Conservation (phyloP, 2,888 invertebrate species). For the Drosophila formosana region DNA sequence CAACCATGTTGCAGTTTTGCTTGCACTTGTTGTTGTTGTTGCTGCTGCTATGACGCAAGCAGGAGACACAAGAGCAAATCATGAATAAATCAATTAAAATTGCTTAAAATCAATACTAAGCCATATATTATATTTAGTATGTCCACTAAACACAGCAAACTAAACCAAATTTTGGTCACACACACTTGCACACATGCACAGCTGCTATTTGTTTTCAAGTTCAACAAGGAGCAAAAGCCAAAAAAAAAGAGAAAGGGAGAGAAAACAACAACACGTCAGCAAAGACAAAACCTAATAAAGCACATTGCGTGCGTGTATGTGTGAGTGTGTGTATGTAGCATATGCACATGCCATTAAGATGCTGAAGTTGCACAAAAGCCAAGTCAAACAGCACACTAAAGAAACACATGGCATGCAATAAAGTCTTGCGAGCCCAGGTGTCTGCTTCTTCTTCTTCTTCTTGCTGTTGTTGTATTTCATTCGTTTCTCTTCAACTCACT, state of each 20-base stretch:
- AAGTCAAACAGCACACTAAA: conserved; percentile 46
- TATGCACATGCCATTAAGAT: conserved; percentile 54
- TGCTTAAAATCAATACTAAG: neutral
- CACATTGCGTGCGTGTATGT: conserved; percentile 6
- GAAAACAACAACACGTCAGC: conserved; percentile 39
- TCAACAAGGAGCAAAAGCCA: conserved; percentile 48
- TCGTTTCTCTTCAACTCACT: conserved; percentile 22
- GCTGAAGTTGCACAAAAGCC: conserved; percentile 66
- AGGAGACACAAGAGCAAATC: conserved; percentile 13
- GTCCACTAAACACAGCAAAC: conserved; percentile 8
- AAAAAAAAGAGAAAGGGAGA: neutral
- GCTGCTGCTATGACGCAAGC: conserved; percentile 47
- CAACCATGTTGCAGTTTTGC: conserved; percentile 8
- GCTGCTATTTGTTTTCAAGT: conserved; percentile 54
- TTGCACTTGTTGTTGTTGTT: conserved; percentile 2
- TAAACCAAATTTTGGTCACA: conserved; percentile 6
- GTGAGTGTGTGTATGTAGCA: conserved; percentile 12
- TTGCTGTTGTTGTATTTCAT: conserved; percentile 25
- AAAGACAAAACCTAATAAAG: conserved; percentile 28
- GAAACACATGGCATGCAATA: conserved; percentile 57
- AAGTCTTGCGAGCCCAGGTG: conserved; percentile 49
- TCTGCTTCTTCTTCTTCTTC: conserved; percentile 19
- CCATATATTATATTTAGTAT: neutral
- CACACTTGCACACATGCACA: neutral
- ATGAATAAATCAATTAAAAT: conserved; percentile 43